Evolutionary conservation across 2,888 invertebrate genomes (phyloP).

Genomic region (Agriopis leucophaearia): DNA sequence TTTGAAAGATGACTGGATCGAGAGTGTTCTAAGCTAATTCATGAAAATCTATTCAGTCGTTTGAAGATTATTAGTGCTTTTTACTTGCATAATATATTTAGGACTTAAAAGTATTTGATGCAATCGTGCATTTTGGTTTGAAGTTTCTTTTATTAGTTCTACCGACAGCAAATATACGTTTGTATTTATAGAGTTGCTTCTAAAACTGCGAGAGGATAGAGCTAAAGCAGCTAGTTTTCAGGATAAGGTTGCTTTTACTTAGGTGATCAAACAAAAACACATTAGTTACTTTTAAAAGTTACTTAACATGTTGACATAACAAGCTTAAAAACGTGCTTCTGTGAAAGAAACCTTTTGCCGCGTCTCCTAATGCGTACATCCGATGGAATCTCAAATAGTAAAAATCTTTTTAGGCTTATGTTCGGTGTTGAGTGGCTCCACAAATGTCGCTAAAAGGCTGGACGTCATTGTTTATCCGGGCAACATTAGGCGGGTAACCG

Average conservation of each 20-base stretch:
- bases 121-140: no score
- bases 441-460: slow-evolving; percentile 87
- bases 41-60: no score
- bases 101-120: no score
- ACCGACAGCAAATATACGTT: no score
- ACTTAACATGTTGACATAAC: slow-evolving; percentile 5
- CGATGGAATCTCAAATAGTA: slow-evolving; percentile 78
- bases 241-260: slow-evolving; percentile 3
- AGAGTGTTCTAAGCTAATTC: no score
- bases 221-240: not conserved
- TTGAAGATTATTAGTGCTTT: no score
- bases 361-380: slow-evolving; percentile 64
- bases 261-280: slow-evolving; percentile 11
- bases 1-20: no score
- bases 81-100: no score
- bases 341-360: slow-evolving; percentile 44
- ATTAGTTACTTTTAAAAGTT: slow-evolving; percentile 5
- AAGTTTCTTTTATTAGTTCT: no score
- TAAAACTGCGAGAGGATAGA: no score
- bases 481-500: slow-evolving; percentile 86
- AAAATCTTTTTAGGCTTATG: slow-evolving; percentile 85
- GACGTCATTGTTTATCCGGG: slow-evolving; percentile 86
- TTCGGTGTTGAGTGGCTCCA: slow-evolving; percentile 85
- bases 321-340: slow-evolving; percentile 22
- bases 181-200: no score